Conservation (phyloP, 2,888 invertebrate genomes). For the Notodonta ziczac region DNA sequence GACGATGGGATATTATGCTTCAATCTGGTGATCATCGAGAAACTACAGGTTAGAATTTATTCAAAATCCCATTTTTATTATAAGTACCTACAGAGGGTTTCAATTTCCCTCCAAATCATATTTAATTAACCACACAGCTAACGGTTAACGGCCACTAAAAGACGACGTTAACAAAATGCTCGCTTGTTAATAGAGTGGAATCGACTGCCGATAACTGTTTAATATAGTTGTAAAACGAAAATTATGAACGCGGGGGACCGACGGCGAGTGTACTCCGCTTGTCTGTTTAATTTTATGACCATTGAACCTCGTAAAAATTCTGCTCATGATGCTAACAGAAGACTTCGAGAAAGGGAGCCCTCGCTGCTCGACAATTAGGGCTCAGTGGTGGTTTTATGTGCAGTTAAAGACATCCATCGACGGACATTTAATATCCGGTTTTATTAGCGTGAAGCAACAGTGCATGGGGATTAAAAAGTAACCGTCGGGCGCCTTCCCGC, state of each 20-base stretch:
- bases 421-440: slow-evolving; percentile 67
- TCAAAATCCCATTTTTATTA: too few relatives aligned
- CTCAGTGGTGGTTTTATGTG: slow-evolving; percentile 72
- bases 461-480: slow-evolving; percentile 46
- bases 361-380: slow-evolving; percentile 64
- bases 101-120: too few relatives aligned
- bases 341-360: slow-evolving; percentile 47
- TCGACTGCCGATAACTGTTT: slow-evolving; percentile 32
- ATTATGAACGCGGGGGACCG: slow-evolving; percentile 21
- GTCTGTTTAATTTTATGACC: slow-evolving; percentile 59
- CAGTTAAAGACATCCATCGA: slow-evolving; percentile 65
- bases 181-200: slow-evolving; percentile 25
- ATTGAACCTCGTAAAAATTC: slow-evolving; percentile 63
- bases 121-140: background rate
- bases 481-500: slow-evolving; percentile 42
- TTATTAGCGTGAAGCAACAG: slow-evolving; percentile 48
- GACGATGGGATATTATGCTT: too few relatives aligned
- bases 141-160: slow-evolving; percentile 17
- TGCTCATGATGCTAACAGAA: slow-evolving; percentile 50
- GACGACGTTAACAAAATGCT: slow-evolving; percentile 30
- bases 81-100: too few relatives aligned
- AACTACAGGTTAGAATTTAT: too few relatives aligned
- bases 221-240: slow-evolving; percentile 37
- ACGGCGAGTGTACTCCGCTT: slow-evolving; percentile 41
- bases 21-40: too few relatives aligned